A percentile compares a stretch with the other conserved stretches of the same genome.
Evolutionary conservation across 2,113 vertebrate species (phyloP).

Genomic region (Amazona vittata): DNA sequence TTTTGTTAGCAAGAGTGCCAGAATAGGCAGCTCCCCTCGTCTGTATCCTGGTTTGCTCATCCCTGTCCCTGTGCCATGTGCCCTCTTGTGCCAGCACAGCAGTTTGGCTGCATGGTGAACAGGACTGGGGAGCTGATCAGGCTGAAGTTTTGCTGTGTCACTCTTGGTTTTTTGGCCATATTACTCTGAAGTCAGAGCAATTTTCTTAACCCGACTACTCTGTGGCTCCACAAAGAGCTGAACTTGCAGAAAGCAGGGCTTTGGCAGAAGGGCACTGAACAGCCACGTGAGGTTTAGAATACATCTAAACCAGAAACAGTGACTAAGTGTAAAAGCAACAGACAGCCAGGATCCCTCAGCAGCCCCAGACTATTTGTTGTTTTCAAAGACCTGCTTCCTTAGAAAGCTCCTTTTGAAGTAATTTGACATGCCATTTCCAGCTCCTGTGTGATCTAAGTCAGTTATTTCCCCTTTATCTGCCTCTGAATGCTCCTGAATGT

Average conservation of each 20-base stretch:
- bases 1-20: background rate
- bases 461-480: constrained; percentile 47
- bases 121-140: background rate
- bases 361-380: constrained; percentile 52
- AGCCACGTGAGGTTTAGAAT: background rate
- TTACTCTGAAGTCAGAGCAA: background rate
- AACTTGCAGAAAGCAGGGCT: background rate
- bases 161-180: background rate
- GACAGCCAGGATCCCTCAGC: constrained; percentile 39
- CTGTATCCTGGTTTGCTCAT: background rate
- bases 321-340: background rate
- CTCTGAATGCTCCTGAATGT: background rate
- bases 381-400: constrained; percentile 62
- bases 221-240: background rate
- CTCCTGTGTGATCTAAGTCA: constrained; percentile 47
- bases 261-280: background rate
- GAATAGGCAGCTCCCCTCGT: background rate
- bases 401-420: constrained; percentile 59
- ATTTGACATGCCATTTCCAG: constrained; percentile 55
- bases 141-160: background rate
- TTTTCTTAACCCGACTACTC: background rate
- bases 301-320: background rate
- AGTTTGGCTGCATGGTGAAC: background rate
- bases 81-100: background rate
- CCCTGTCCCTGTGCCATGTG: background rate